A percentile compares a stretch with the other conserved stretches of the same genome.
Evolutionary conservation across 2,797 vertebrate genomes (phyloP).

Genomic region (Fundulus diaphanus): DNA sequence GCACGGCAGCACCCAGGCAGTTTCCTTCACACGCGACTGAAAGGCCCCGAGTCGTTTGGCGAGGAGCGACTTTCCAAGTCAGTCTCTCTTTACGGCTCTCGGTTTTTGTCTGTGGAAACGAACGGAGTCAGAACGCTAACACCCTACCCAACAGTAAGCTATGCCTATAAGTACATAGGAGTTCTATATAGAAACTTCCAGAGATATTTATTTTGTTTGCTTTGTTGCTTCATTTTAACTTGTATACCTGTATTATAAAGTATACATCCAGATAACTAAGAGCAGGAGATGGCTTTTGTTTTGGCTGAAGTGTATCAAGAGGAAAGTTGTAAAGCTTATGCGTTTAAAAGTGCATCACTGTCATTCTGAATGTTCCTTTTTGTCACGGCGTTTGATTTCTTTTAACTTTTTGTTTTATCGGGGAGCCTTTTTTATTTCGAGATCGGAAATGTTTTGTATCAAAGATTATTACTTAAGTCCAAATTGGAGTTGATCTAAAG

Average conservation of each 20-base stretch:
- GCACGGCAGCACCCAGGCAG: constrained; percentile 18
- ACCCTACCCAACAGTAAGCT: constrained; percentile 90
- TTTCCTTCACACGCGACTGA: constrained; percentile 15
- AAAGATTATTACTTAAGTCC: constrained; percentile 53
- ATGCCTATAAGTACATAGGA: constrained; percentile 76
- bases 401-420: constrained; percentile 62
- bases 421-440: not conserved
- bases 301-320: constrained; percentile 76
- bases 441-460: constrained; percentile 59
- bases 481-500: constrained; percentile 58
- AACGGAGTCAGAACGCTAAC: constrained; percentile 54
- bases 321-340: constrained; percentile 83
- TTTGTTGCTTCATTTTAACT: constrained; percentile 82
- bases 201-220: constrained; percentile 90
- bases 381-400: constrained; percentile 57
- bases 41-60: constrained; percentile 17
- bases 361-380: constrained; percentile 68
- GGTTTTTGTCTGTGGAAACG: constrained; percentile 1
- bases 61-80: not conserved
- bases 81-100: not conserved
- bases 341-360: constrained; percentile 78
- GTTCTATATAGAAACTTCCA: constrained; percentile 67
- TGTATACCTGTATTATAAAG: constrained; percentile 83
- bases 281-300: constrained; percentile 65
- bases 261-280: constrained; percentile 76